A percentile compares a stretch with the other conserved stretches of the same genome.
phyloP scores from a whole-genome alignment of 2,888 invertebrate genomes.

The Crossocerus cetratus region DNA sequence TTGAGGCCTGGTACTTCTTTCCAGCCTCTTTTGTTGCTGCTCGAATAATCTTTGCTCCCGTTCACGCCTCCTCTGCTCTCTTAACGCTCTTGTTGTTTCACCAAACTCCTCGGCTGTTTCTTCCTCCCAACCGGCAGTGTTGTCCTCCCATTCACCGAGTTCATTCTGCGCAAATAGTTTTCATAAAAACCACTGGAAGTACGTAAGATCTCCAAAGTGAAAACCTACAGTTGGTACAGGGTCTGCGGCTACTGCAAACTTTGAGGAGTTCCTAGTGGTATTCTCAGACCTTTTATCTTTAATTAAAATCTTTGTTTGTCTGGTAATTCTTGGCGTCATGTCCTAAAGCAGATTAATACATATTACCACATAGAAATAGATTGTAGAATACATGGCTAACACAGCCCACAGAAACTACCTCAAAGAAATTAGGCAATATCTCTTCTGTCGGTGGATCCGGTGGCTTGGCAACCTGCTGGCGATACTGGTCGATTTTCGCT shows the following conservation, averaged over 20 bases:
- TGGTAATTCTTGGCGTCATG: conserved; percentile 81
- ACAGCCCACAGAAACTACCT: conserved; percentile 68
- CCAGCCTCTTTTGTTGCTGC: conserved; percentile 69
- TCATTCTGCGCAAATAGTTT: conserved; percentile 73
- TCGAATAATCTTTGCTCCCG: conserved; percentile 68
- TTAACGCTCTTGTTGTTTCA: conserved; percentile 64
- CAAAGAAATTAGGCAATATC: conserved; percentile 79
- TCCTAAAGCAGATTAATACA: conserved; percentile 75
- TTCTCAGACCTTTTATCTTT: conserved; percentile 69
- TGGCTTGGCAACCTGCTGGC: conserved; percentile 78
- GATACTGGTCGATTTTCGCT: conserved; percentile 82
- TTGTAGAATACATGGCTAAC: background rate
- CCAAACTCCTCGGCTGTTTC: conserved; percentile 69
- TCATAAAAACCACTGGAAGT: background rate
- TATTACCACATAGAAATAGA: background rate
- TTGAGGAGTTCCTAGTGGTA: conserved; percentile 71
- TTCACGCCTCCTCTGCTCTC: conserved; percentile 68
- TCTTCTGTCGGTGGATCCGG: conserved; percentile 74
- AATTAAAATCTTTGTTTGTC: conserved; percentile 80
- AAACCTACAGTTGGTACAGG: conserved; percentile 76
- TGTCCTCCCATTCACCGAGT: conserved; percentile 79
- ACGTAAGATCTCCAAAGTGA: background rate
- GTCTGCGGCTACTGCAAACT: conserved; percentile 77
- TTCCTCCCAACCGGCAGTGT: conserved; percentile 79
- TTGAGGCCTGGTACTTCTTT: conserved; percentile 66